Evolutionary conservation across 1,140 invertebrate genomes (phyloP).

Genomic region (Apis laboriosa): DNA sequence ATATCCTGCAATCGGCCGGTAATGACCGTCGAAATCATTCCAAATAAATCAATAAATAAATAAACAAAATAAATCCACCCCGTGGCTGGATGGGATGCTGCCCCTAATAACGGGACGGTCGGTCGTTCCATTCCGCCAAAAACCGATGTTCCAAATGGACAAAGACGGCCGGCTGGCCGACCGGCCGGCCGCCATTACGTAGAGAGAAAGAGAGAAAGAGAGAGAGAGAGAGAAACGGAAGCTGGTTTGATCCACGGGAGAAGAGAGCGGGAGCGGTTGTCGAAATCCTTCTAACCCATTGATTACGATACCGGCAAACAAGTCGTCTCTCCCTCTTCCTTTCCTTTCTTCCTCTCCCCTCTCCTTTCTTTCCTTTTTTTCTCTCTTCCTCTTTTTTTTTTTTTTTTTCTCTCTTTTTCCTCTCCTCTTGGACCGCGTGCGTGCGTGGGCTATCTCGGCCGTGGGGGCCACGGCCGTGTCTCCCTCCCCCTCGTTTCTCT

Average conservation of each 20-base stretch:
- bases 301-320: slow-evolving; percentile 60
- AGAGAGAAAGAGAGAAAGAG: not conserved
- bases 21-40: slow-evolving; percentile 43
- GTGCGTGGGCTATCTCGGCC: slow-evolving; percentile 57
- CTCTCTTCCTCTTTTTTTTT: not conserved
- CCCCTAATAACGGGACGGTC: slow-evolving; percentile 40
- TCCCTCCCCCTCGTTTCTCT: slow-evolving; percentile 53
- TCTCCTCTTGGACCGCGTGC: slow-evolving; percentile 31
- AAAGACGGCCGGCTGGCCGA: not conserved
- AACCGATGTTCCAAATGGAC: not conserved
- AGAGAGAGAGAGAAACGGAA: not conserved
- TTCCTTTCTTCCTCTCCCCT: not conserved
- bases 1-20: slow-evolving; percentile 39
- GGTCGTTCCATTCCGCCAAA: not conserved
- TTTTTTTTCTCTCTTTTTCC: not conserved
- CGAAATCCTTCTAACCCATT: slow-evolving; percentile 55
- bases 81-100: not conserved
- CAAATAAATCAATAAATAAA: slow-evolving; percentile 46
- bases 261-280: not conserved
- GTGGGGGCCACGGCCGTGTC: slow-evolving; percentile 27
- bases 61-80: slow-evolving; percentile 41
- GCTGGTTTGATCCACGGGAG: not conserved
- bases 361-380: not conserved
- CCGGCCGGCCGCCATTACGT: too few species aligned
- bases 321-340: not conserved